phyloP scores from a whole-genome alignment of 2,888 invertebrate species.

The Epinotia brunnichana region DNA sequence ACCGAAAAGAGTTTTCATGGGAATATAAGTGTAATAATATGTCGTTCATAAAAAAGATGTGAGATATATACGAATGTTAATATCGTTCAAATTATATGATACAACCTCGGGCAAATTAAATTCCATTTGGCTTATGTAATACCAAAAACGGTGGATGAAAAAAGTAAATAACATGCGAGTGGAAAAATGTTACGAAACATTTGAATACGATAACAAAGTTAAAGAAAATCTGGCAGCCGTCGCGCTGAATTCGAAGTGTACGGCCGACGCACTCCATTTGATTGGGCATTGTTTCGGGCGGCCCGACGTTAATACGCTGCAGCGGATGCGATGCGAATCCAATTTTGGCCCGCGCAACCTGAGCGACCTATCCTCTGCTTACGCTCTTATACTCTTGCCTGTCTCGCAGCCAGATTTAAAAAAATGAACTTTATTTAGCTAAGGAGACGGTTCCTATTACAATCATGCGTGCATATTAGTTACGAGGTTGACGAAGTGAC shows the following conservation, averaged over 20 bases:
- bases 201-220: conserved; percentile 42
- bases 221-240: conserved; percentile 44
- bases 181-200: conserved; percentile 23
- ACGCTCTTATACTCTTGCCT: conserved; percentile 10
- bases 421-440: conserved; percentile 26
- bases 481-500: conserved; percentile 42
- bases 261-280: conserved; percentile 62
- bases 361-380: conserved; percentile 57
- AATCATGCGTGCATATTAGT: not conserved
- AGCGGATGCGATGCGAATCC: conserved; percentile 69
- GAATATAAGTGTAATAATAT: not conserved
- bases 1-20: not conserved
- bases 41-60: not conserved
- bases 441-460: conserved; percentile 10
- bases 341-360: conserved; percentile 69
- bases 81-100: not conserved
- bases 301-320: conserved; percentile 63
- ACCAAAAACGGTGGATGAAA: not conserved
- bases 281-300: conserved; percentile 76
- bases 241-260: conserved; percentile 47
- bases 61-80: not conserved
- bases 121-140: not conserved
- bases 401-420: not conserved
- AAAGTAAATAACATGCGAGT: not conserved
- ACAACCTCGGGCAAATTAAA: not conserved